These are phyloP conservation scores for Drosophila lacertosa DNA, from an alignment of 1,140 invertebrate species.

Conservation along the genomic window DNA sequence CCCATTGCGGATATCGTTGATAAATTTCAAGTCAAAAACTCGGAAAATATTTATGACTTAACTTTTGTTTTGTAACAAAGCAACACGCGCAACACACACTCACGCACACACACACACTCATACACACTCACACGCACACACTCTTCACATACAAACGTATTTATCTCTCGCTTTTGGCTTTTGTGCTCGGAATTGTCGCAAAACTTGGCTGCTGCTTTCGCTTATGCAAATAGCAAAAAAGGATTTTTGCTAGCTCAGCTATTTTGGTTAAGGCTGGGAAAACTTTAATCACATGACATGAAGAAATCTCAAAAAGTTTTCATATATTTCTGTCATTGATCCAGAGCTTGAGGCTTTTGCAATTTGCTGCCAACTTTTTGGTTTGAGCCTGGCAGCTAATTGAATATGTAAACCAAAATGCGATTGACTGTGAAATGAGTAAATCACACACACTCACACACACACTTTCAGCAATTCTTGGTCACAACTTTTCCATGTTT, in stretches of 20 bases:
- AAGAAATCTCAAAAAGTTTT: conserved; percentile 65
- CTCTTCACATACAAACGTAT: conserved; percentile 22
- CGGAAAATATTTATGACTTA: conserved; percentile 82
- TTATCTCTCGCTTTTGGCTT: conserved; percentile 25
- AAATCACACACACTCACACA: neutral
- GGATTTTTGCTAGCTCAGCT: conserved; percentile 39
- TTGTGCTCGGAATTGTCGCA: conserved; percentile 53
- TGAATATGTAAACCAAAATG: conserved; percentile 73
- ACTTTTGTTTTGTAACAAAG: conserved; percentile 81
- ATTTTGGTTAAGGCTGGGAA: conserved; percentile 29
- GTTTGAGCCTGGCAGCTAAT: conserved; percentile 60
- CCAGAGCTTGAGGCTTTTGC: conserved; percentile 52
- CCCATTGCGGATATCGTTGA: conserved; percentile 76
- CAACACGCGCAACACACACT: conserved; percentile 37
- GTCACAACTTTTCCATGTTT: conserved; percentile 24
- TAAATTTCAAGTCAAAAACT: conserved; percentile 81
- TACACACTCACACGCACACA: conserved; percentile 4
- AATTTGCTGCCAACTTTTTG: too few relatives aligned
- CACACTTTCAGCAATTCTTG: conserved; percentile 3
- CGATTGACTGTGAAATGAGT: conserved; percentile 79
- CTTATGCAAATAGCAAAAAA: conserved; percentile 67
- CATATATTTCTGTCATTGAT: conserved; percentile 70
- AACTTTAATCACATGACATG: conserved; percentile 81
- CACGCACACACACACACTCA: conserved; percentile 21
- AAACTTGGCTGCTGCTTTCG: conserved; percentile 48